Conservation (phyloP, 2,797 vertebrate genomes). For the Ctenopoma kingsleyae region DNA sequence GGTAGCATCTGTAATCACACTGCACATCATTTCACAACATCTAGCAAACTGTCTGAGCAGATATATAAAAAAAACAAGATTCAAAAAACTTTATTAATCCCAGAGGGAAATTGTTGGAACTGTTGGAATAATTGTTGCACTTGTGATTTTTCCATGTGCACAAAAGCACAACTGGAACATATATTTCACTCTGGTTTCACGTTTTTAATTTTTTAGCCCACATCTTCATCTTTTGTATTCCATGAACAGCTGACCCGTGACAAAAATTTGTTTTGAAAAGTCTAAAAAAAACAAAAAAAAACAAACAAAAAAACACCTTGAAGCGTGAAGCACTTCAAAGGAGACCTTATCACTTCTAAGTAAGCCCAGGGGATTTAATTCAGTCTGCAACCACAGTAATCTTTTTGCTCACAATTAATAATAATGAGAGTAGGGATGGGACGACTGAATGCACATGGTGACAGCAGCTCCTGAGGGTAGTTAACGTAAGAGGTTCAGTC, state of each 20-base stretch:
- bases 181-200: constrained; percentile 4
- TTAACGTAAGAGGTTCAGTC: constrained; percentile 31
- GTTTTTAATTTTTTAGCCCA: neutral
- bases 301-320: constrained; percentile 24
- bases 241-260: constrained; percentile 19
- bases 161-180: neutral
- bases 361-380: constrained; percentile 54
- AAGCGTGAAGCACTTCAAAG: constrained; percentile 66
- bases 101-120: too few relatives aligned
- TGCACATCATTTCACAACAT: constrained; percentile 2
- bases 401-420: constrained; percentile 68
- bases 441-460: constrained; percentile 42
- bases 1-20: neutral
- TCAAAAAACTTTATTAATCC: too few relatives aligned
- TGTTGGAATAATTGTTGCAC: neutral
- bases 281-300: neutral
- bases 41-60: neutral
- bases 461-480: constrained; percentile 50
- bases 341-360: constrained; percentile 45
- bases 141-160: constrained; percentile 16
- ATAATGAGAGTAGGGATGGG: constrained; percentile 60
- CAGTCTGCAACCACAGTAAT: constrained; percentile 46
- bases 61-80: too few relatives aligned
- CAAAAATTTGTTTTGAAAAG: constrained; percentile 35
- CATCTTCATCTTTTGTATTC: constrained; percentile 10